Conservation (phyloP, 2,888 invertebrate species). For the Troides helena region DNA sequence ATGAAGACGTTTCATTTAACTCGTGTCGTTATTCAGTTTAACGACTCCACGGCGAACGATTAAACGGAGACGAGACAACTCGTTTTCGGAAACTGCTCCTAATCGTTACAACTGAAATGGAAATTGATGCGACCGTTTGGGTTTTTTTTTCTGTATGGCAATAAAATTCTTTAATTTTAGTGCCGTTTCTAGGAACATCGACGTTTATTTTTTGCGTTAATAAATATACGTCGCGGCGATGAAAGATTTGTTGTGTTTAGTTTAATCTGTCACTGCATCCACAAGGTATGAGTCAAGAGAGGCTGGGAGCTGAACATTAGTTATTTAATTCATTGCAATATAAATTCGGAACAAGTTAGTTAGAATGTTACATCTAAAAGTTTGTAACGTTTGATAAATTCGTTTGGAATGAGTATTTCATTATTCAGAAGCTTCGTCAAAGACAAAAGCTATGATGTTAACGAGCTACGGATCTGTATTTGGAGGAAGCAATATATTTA, state of each 20-base stretch:
- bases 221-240: neutral
- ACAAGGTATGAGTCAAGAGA: neutral
- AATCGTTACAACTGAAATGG: constrained; percentile 21
- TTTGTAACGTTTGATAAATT: constrained; percentile 14
- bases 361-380: neutral
- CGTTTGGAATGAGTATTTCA: neutral
- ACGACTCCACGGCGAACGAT: constrained; percentile 29
- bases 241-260: neutral
- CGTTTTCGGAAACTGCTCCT: constrained; percentile 21
- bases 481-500: constrained; percentile 36
- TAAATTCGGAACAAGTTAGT: neutral
- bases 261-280: neutral
- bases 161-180: constrained; percentile 3
- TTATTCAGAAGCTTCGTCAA: neutral
- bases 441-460: constrained; percentile 27
- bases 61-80: constrained; percentile 30
- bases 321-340: neutral
- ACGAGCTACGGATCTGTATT: constrained; percentile 29
- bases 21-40: constrained; percentile 33
- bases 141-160: neutral
- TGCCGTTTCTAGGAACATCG: neutral
- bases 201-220: neutral
- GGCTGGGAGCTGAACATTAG: neutral
- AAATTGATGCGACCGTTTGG: constrained; percentile 1
- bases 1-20: constrained; percentile 34